A percentile compares a stretch with the other conserved stretches of the same genome.
phyloP scores from a whole-genome alignment of 2,888 invertebrate species.

The Tricholauxania praeusta region DNA sequence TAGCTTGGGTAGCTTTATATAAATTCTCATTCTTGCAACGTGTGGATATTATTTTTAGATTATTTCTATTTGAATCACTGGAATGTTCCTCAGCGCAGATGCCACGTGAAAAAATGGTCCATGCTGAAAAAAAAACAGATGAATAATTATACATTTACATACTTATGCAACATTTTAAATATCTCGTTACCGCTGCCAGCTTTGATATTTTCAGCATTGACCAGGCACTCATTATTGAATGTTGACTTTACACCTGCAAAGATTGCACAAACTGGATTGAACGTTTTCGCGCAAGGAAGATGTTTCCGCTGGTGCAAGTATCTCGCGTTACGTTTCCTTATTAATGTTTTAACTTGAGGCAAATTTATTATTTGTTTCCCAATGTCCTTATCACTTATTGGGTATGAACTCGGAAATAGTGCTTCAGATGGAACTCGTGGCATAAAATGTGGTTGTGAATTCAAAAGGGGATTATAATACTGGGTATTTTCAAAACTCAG shows the following conservation, averaged over 20 bases:
- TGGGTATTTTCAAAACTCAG: too few relatives aligned
- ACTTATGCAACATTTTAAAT: background rate
- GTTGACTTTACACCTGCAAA: constrained; percentile 60
- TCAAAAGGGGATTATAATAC: too few relatives aligned
- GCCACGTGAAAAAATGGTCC: constrained; percentile 56
- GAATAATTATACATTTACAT: background rate
- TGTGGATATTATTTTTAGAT: constrained; percentile 34
- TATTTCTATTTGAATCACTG: constrained; percentile 15
- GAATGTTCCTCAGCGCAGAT: constrained; percentile 58
- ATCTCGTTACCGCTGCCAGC: constrained; percentile 51
- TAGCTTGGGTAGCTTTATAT: constrained; percentile 27
- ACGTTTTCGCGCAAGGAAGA: constrained; percentile 55
- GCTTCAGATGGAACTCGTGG: too few relatives aligned
- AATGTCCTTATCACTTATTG: too few relatives aligned
- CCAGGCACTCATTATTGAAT: constrained; percentile 58
- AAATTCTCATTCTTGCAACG: constrained; percentile 49
- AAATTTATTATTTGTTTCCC: constrained; percentile 19
- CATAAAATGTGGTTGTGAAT: too few relatives aligned
- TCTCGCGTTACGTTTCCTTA: too few relatives aligned
- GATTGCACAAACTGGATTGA: constrained; percentile 58
- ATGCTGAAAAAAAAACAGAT: constrained; percentile 48
- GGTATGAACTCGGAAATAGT: too few relatives aligned
- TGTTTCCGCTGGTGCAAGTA: too few relatives aligned
- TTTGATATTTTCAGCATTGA: constrained; percentile 57
- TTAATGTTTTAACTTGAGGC: background rate